These are phyloP conservation scores for Rhabdomys dilectus DNA, from an alignment of 2,113 vertebrate genomes.

Conservation along the genomic window DNA sequence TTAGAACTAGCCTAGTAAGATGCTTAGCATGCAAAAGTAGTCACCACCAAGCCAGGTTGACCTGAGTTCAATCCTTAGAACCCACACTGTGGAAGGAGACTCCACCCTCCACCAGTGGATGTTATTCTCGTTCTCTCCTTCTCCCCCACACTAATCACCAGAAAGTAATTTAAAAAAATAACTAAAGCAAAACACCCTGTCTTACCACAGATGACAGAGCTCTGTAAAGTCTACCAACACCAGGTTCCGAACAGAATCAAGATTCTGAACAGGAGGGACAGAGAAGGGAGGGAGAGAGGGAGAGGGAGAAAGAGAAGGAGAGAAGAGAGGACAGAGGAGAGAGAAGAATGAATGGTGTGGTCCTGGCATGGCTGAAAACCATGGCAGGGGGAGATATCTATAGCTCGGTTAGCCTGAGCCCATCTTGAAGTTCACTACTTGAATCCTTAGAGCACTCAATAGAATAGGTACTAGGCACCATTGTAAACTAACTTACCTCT, in stretches of 20 bases:
- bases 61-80: neutral
- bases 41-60: neutral
- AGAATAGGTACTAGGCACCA: neutral
- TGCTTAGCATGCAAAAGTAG: neutral
- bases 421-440: neutral
- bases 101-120: neutral
- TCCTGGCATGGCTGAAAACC: neutral
- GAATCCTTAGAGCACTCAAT: neutral
- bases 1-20: neutral
- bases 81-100: neutral
- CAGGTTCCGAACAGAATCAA: neutral
- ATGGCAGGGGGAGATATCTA: neutral
- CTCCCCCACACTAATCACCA: neutral
- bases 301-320: too few species aligned
- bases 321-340: neutral
- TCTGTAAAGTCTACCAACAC: neutral
- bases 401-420: neutral
- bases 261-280: neutral
- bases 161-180: neutral
- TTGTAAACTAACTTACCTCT: neutral
- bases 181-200: neutral
- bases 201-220: neutral
- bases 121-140: neutral
- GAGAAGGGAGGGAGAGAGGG: too few species aligned
- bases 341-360: neutral